A percentile compares a stretch with the other conserved stretches of the same genome.
Evolutionary conservation across 2,888 invertebrate species (phyloP).

Genomic region (Heterodera filipjevi): DNA sequence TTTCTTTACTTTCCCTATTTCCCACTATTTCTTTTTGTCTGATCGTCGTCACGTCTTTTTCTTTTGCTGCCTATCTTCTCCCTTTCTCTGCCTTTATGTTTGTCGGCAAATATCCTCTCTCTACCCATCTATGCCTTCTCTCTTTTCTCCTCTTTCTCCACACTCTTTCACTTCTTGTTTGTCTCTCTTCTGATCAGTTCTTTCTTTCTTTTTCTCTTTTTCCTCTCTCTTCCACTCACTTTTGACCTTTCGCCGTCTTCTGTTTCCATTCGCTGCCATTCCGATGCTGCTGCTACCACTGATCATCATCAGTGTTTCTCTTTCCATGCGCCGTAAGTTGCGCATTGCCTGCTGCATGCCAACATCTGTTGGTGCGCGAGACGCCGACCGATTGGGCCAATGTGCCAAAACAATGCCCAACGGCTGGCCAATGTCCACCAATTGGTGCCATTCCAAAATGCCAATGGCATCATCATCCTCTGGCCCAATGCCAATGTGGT

Average conservation of each 20-base stretch:
- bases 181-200: too few relatives aligned
- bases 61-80: not conserved
- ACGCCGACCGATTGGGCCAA: not conserved
- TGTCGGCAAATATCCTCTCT: not conserved
- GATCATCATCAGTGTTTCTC: not conserved
- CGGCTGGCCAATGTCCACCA: conserved; percentile 1
- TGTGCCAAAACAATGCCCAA: not conserved
- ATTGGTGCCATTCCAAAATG: not conserved
- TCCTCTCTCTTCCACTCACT: not conserved
- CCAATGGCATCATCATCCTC: too few relatives aligned
- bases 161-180: not conserved
- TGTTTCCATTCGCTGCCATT: not conserved
- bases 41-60: too few relatives aligned
- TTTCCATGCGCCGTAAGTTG: not conserved
- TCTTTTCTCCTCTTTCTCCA: not conserved
- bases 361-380: not conserved
- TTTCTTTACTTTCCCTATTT: too few relatives aligned
- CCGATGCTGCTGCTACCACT: not conserved
- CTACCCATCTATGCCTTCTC: not conserved
- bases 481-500: not conserved
- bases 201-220: not conserved
- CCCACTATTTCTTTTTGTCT: too few relatives aligned
- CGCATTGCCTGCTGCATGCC: conserved; percentile 11
- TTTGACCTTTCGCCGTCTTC: conserved; percentile 14
- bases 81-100: too few relatives aligned